phyloP scores from a whole-genome alignment of 2,113 vertebrate genomes.

The Poicephalus gulielmi region DNA sequence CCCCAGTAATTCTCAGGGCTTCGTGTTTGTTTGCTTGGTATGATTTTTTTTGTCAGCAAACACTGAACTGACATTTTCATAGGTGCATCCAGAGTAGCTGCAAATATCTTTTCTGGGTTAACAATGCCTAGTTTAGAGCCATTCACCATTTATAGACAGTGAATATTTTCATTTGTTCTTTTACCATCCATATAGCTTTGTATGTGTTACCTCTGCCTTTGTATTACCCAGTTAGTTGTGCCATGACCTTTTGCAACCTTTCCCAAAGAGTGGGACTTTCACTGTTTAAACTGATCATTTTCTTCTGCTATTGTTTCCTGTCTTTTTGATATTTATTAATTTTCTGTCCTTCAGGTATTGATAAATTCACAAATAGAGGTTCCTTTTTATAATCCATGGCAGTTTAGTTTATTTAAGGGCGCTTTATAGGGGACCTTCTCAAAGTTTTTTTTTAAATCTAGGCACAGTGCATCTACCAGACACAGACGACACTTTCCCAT shows the following conservation, averaged over 20 bases:
- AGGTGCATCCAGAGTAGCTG: neutral
- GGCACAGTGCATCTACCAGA: neutral
- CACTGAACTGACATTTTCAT: neutral
- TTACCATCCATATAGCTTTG: neutral
- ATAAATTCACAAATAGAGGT: neutral
- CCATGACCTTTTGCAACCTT: neutral
- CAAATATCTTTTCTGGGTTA: neutral
- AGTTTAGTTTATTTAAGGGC: neutral
- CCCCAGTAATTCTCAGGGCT: accelerated
- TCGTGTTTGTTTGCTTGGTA: neutral
- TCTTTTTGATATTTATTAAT: neutral
- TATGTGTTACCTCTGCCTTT: neutral
- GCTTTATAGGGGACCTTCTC: neutral
- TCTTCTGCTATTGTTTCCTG: neutral
- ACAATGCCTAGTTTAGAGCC: neutral
- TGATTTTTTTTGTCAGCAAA: neutral
- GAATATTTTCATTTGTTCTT: neutral
- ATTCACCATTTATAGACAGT: neutral
- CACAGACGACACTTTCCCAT: neutral
- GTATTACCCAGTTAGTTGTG: neutral
- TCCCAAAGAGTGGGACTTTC: neutral
- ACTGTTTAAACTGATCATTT: neutral
- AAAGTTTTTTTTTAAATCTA: neutral
- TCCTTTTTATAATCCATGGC: neutral
- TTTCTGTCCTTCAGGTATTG: neutral